Evolutionary conservation across 92 coral and sea anemone genomes (phyloP), one percentile per base, ranked within the genome.

Genomic region (Phenganax marumi): DNA sequence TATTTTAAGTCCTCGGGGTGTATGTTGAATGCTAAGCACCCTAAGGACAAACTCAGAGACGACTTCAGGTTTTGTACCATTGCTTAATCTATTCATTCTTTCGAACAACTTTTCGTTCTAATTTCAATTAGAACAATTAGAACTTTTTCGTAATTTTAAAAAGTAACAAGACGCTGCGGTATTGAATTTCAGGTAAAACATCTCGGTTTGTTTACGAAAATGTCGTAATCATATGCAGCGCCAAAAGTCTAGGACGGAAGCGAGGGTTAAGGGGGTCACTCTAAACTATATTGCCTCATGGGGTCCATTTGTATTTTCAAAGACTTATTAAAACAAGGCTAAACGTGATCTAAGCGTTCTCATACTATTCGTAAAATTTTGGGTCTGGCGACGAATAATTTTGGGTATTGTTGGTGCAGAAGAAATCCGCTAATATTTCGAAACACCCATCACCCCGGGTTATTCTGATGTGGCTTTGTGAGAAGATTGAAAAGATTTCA

Each of bases 221-320:
- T 26, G 57, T 57, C 49, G 81, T 78, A 78, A 78, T 78, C 58
- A 12, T 63, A 78, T 78, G 57, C 83, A 66, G 83, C 68, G 83
- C 83, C 83, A 78, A 12, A 46, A 12, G 83, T 78, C 83, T 78
- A 25, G 47, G 8, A 12, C 83, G 83, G 83, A 78, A 61, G 18
- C 60, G 21, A 50, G 60, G 83, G 65, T 66, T 23, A 76, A 48
- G 43, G 69, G 60, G 83, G 83, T 78, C 60, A 61, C 52, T 63
- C 8, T 48, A 25, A 66, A 66, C 14, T 66, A 66, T 66, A 66
- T 66, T 25, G 72, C 72, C 72, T 66, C 50, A 66, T 18, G 50
- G 49, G 26, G 72, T 22, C 10, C 25, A 12, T 64, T 21, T 64
- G 39, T 11, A 22, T 25, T 66, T 25, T 25, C 33, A 66, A 66